Evolutionary conservation across 2,888 invertebrate genomes (phyloP).

Genomic region (Taphrorychus bicolor): DNA sequence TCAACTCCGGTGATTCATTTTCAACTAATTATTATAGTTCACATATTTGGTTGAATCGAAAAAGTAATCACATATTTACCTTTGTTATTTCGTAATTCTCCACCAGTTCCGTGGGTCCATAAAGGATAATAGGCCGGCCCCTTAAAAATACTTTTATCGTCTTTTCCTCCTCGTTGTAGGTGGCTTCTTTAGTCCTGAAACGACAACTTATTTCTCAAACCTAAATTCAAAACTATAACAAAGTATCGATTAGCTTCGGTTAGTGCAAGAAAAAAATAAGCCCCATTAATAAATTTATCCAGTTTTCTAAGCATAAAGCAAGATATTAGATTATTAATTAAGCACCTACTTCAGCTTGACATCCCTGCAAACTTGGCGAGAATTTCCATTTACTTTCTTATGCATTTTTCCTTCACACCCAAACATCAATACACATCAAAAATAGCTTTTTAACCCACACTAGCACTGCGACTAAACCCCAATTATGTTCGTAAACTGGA

Average conservation of each 20-base stretch:
- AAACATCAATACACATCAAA: neutral
- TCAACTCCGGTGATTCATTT: too few species aligned
- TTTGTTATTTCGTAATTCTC: slow-evolving; percentile 79
- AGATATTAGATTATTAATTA: too few species aligned
- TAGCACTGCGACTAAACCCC: neutral
- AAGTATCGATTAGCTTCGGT: neutral
- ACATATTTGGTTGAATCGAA: too few species aligned
- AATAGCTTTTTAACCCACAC: neutral
- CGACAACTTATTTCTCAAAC: neutral
- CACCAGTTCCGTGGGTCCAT: slow-evolving; percentile 72
- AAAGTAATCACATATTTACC: slow-evolving; percentile 37
- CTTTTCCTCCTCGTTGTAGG: slow-evolving; percentile 86
- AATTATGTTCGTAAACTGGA: neutral
- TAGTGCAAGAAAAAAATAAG: neutral
- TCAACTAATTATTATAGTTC: too few species aligned
- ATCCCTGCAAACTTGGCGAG: slow-evolving; percentile 1
- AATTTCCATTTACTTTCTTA: slow-evolving; percentile 9
- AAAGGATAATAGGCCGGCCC: slow-evolving; percentile 80
- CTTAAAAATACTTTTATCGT: slow-evolving; percentile 84
- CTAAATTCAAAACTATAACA: neutral
- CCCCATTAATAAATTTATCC: too few species aligned
- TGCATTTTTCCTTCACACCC: slow-evolving; percentile 6
- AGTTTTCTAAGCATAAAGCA: neutral
- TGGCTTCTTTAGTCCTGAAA: slow-evolving; percentile 79
- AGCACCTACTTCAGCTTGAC: slow-evolving; percentile 3